Evolutionary conservation across 2,113 vertebrate genomes (phyloP).

Genomic region (Hemichromis elongatus): DNA sequence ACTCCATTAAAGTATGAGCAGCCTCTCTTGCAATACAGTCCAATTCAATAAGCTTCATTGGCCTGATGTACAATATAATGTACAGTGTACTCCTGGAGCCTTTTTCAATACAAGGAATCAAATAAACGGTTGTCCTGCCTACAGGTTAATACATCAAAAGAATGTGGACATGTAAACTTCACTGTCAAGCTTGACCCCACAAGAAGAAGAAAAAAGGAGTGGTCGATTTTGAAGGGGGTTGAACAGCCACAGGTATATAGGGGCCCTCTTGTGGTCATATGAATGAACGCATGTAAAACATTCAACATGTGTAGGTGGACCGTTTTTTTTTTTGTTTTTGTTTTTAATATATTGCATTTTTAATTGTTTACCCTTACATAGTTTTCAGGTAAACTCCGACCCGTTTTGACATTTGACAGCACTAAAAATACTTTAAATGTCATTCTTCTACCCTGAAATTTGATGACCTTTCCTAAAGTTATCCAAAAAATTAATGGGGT

Average conservation of each 20-base stretch:
- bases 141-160: not conserved
- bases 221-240: not conserved
- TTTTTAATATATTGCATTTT: no score
- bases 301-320: not conserved
- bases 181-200: not conserved
- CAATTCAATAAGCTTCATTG: constrained; percentile 15
- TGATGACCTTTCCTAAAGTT: not conserved
- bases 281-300: not conserved
- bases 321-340: not conserved
- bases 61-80: not conserved
- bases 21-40: not conserved
- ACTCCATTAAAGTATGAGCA: constrained; percentile 57
- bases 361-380: not conserved
- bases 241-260: not conserved
- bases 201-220: not conserved
- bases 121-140: not conserved
- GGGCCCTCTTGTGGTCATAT: not conserved
- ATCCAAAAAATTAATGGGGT: not conserved
- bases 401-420: not conserved
- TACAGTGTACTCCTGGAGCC: not conserved
- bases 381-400: fast-evolving
- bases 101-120: not conserved
- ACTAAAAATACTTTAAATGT: not conserved
- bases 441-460: not conserved
- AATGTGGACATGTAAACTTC: not conserved